Evolutionary conservation across 2,888 invertebrate species (phyloP).

Genomic region (Drosophila mimetica): DNA sequence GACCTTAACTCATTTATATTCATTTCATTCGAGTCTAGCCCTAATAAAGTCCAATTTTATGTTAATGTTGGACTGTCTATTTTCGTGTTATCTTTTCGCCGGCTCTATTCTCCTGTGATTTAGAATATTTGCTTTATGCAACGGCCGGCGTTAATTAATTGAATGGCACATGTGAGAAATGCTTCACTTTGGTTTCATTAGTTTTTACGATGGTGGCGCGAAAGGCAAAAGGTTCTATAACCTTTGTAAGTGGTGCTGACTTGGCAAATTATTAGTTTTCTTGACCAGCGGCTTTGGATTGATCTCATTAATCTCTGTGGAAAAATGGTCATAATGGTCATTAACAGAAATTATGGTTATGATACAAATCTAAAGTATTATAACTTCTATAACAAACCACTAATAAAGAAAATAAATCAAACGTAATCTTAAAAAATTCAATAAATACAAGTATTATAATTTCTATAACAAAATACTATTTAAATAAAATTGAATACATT

Average conservation of each 20-base stretch:
- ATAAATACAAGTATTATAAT: too few species aligned
- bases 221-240: conserved; percentile 9
- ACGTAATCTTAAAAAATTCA: too few species aligned
- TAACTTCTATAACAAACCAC: too few species aligned
- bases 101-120: not conserved
- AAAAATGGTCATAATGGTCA: too few species aligned
- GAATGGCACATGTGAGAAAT: conserved; percentile 34
- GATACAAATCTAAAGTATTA: too few species aligned
- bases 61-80: conserved; percentile 33
- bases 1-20: conserved; percentile 55
- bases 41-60: conserved; percentile 28
- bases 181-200: conserved; percentile 4
- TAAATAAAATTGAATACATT: too few species aligned
- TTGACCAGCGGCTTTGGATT: not conserved
- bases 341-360: too few species aligned
- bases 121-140: conserved; percentile 45
- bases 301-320: not conserved
- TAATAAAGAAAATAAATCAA: not conserved
- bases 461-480: too few species aligned
- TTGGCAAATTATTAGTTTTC: conserved; percentile 4
- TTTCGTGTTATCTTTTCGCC: conserved; percentile 38
- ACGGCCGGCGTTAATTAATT: conserved; percentile 50
- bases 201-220: conserved; percentile 7
- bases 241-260: conserved; percentile 13
- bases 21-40: conserved; percentile 39